Conservation (phyloP, 2,113 vertebrate genomes). For the Varanus salvator region DNA sequence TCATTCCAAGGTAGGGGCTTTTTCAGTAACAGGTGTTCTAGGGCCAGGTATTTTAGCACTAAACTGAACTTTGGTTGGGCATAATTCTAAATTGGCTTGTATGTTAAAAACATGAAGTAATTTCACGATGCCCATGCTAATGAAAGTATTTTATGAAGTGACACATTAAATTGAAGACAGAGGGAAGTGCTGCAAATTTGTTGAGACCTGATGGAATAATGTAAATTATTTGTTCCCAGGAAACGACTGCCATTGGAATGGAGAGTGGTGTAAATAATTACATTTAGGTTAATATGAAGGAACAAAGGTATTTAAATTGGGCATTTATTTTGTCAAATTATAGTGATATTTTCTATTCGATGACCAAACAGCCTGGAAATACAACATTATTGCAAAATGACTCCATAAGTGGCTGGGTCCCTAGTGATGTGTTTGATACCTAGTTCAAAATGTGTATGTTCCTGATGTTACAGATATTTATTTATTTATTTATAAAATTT, state of each 20-base stretch:
- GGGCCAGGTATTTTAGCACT: neutral
- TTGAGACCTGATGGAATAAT: neutral
- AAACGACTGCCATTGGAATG: neutral
- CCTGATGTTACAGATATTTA: too few species aligned
- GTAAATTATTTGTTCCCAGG: neutral
- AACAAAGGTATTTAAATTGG: neutral
- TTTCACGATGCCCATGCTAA: neutral
- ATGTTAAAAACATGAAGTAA: neutral
- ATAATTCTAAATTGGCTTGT: neutral
- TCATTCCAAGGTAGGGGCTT: neutral
- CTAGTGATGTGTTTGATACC: neutral
- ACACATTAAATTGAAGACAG: neutral
- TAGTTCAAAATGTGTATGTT: neutral
- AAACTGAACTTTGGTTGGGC: neutral
- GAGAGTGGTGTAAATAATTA: neutral
- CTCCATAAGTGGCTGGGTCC: neutral
- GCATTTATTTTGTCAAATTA: neutral
- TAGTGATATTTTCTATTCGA: neutral
- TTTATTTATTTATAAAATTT: too few species aligned
- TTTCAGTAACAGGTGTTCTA: conserved; percentile 4
- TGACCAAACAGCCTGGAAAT: neutral
- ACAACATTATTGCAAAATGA: neutral
- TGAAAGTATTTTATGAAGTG: neutral
- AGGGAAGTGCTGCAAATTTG: neutral
- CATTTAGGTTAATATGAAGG: neutral